Conservation (phyloP, 2,888 invertebrate genomes). For the Dione juno region DNA sequence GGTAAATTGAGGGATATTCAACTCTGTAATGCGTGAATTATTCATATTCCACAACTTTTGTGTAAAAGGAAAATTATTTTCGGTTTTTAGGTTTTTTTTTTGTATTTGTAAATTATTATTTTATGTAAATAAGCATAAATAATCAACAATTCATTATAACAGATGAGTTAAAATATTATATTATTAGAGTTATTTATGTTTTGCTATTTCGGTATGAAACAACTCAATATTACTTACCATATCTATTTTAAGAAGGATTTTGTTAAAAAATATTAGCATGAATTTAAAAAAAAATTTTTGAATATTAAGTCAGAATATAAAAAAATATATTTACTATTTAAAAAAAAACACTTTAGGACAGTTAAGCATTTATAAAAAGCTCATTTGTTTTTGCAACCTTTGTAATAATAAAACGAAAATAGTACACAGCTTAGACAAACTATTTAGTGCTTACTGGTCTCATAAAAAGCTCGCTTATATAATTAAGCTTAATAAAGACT, state of each 20-base stretch:
- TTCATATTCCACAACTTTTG: constrained; percentile 42
- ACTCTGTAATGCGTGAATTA: constrained; percentile 47
- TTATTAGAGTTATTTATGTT: background rate
- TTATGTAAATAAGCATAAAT: background rate
- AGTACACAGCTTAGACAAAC: constrained; percentile 22
- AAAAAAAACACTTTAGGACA: background rate
- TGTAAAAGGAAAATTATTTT: constrained; percentile 30
- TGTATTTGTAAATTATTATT: background rate
- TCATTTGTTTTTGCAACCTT: constrained; percentile 5
- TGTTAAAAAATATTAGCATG: too few species aligned
- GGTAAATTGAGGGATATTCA: constrained; percentile 47
- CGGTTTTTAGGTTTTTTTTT: constrained; percentile 18
- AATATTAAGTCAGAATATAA: too few species aligned
- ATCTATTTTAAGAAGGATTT: too few species aligned
- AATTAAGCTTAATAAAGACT: constrained; percentile 20
- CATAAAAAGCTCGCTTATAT: constrained; percentile 37
- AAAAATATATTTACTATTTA: background rate
- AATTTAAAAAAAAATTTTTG: too few species aligned
- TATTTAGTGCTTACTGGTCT: constrained; percentile 25
- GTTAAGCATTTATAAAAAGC: background rate
- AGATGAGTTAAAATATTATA: background rate
- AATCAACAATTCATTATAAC: background rate
- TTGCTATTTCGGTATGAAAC: too few species aligned
- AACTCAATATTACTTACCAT: too few species aligned
- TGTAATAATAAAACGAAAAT: constrained; percentile 6